Conservation (phyloP, 1,140 invertebrate genomes). For the Dreissena rostriformis region DNA sequence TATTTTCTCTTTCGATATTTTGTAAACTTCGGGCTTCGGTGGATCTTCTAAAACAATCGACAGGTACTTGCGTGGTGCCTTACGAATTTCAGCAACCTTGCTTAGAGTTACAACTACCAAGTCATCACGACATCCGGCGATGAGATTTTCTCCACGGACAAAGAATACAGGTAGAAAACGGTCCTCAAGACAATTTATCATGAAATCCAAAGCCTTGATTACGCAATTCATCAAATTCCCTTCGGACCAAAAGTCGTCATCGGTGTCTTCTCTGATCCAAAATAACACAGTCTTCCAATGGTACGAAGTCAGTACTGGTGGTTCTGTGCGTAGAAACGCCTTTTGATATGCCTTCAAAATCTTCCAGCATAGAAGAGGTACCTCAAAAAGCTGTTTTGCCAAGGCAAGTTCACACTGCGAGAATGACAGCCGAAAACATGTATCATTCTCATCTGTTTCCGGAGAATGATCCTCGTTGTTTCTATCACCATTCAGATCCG, state of each 20-base stretch:
- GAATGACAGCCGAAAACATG: slow-evolving; percentile 19
- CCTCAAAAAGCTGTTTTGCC: slow-evolving; percentile 2
- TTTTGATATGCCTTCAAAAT: slow-evolving; percentile 25
- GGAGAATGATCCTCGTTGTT: neutral
- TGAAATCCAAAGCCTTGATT: slow-evolving; percentile 1
- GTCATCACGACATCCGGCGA: neutral
- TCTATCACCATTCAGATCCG: neutral
- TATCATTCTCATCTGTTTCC: slow-evolving; percentile 5
- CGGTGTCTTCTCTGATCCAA: slow-evolving; percentile 11
- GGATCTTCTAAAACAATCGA: neutral
- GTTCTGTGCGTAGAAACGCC: slow-evolving; percentile 4
- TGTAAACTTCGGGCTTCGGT: neutral
- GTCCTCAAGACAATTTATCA: neutral
- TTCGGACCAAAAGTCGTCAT: slow-evolving; percentile 10
- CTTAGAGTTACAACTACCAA: neutral
- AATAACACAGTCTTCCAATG: slow-evolving; percentile 24
- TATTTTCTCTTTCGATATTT: too few relatives aligned
- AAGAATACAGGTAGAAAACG: slow-evolving; percentile 6
- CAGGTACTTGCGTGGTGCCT: neutral
- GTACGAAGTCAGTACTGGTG: slow-evolving; percentile 12
- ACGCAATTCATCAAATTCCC: neutral
- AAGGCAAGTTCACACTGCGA: slow-evolving; percentile 3
- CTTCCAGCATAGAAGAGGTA: neutral
- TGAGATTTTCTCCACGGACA: slow-evolving; percentile 13
- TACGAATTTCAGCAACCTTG: neutral